Conservation (phyloP, 2,113 vertebrate species). For the Pluvianellus socialis region DNA sequence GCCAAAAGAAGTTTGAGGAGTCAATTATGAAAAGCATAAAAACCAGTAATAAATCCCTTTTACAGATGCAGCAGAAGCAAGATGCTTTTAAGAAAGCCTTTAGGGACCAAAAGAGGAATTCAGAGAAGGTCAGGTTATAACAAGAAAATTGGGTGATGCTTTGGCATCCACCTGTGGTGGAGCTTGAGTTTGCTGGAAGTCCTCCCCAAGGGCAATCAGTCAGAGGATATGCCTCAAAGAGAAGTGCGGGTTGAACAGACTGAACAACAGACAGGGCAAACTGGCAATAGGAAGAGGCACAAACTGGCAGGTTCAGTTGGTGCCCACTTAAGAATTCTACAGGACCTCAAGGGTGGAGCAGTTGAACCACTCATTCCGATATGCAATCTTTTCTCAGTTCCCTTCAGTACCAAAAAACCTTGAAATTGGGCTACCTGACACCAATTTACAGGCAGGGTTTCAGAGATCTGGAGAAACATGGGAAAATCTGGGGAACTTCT, state of each 20-base stretch:
- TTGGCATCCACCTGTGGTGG: background rate
- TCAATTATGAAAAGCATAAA: background rate
- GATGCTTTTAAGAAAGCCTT: background rate
- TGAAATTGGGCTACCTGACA: background rate
- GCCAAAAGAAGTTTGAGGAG: background rate
- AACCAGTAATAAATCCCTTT: background rate
- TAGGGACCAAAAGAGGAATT: background rate
- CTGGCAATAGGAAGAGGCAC: background rate
- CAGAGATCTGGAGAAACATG: background rate
- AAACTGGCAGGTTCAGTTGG: background rate
- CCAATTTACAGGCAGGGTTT: background rate
- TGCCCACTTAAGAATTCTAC: background rate
- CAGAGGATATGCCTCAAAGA: accelerated
- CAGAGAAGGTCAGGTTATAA: background rate
- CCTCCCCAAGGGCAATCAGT: background rate
- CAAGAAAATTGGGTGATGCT: background rate
- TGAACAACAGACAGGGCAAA: background rate
- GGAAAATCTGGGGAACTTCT: background rate
- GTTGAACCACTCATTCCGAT: background rate
- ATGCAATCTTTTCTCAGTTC: background rate
- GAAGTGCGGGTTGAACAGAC: background rate
- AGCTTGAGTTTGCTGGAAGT: background rate
- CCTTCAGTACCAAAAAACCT: background rate
- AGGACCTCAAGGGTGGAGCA: background rate
- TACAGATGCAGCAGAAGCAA: background rate